Percentiles rank a stretch among this genome's conserved stretches.
Conservation (phyloP, 2,113 vertebrate species). For the Okapia johnstoni region DNA sequence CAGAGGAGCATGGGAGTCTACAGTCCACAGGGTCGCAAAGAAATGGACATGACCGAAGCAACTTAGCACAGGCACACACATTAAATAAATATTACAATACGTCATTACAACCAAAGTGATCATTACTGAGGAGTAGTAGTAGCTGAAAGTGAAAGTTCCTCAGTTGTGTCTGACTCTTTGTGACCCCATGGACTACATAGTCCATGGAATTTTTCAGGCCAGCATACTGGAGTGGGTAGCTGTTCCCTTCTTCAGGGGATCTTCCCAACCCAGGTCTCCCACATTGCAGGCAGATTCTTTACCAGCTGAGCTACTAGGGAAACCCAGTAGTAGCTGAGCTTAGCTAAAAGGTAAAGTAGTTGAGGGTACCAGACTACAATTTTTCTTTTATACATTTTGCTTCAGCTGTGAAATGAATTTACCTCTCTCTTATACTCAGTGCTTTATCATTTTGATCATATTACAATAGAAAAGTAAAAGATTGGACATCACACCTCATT, state of each 20-base stretch:
- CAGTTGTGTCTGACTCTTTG: background rate
- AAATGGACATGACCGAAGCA: background rate
- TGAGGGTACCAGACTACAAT: background rate
- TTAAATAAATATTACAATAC: background rate
- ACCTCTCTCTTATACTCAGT: background rate
- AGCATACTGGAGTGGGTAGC: background rate
- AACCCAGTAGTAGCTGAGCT: background rate
- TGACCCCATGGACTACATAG: background rate
- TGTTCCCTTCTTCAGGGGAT: background rate
- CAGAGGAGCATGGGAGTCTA: background rate
- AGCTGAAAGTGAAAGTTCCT: background rate
- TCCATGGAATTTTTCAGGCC: background rate
- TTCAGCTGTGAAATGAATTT: background rate
- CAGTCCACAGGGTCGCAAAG: background rate
- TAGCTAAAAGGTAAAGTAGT: background rate
- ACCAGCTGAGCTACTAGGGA: background rate
- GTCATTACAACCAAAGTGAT: background rate
- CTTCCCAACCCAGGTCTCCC: background rate
- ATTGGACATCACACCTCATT: background rate
- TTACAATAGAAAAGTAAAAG: background rate
- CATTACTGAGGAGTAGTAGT: background rate
- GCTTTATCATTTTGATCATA: background rate
- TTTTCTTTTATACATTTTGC: background rate
- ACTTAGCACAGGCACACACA: background rate
- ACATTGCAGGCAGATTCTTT: background rate